A percentile compares a stretch with the other conserved stretches of the same genome.
Evolutionary conservation across 2,888 invertebrate genomes (phyloP).

Genomic region (Chesias legatella): DNA sequence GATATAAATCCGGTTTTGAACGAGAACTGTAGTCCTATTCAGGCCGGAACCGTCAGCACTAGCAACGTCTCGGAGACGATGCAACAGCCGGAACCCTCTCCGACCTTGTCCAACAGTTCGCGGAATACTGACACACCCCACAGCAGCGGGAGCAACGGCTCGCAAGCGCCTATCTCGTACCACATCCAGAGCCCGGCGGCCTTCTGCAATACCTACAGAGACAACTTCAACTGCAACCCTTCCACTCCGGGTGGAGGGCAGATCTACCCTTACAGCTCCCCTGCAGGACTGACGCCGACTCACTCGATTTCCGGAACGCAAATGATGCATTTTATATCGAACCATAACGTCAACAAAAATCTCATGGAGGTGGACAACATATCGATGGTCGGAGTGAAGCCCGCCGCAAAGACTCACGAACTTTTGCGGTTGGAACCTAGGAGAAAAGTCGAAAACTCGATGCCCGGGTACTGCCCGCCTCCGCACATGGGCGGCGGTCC

Average conservation of each 20-base stretch:
- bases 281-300: slow-evolving; percentile 56
- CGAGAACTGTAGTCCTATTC: slow-evolving; percentile 87
- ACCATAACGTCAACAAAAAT: slow-evolving; percentile 74
- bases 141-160: slow-evolving; percentile 55
- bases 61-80: slow-evolving; percentile 86
- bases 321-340: slow-evolving; percentile 77
- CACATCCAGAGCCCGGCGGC: slow-evolving; percentile 76
- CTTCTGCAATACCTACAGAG: slow-evolving; percentile 69
- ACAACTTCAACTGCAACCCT: slow-evolving; percentile 59
- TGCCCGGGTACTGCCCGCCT: slow-evolving; percentile 74
- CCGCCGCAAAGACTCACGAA: slow-evolving; percentile 54
- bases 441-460: slow-evolving; percentile 57
- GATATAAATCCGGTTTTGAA: slow-evolving; percentile 80
- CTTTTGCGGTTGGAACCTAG: slow-evolving; percentile 49
- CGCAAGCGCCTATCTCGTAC: slow-evolving; percentile 59
- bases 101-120: slow-evolving; percentile 79
- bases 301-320: slow-evolving; percentile 63
- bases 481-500: slow-evolving; percentile 73
- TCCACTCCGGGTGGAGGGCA: slow-evolving; percentile 58
- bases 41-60: slow-evolving; percentile 91
- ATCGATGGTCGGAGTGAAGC: slow-evolving; percentile 73
- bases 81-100: slow-evolving; percentile 80
- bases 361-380: slow-evolving; percentile 77
- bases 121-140: slow-evolving; percentile 72
- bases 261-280: slow-evolving; percentile 59